phyloP scores from a whole-genome alignment of 2,113 vertebrate genomes.

The Percina caprodes region DNA sequence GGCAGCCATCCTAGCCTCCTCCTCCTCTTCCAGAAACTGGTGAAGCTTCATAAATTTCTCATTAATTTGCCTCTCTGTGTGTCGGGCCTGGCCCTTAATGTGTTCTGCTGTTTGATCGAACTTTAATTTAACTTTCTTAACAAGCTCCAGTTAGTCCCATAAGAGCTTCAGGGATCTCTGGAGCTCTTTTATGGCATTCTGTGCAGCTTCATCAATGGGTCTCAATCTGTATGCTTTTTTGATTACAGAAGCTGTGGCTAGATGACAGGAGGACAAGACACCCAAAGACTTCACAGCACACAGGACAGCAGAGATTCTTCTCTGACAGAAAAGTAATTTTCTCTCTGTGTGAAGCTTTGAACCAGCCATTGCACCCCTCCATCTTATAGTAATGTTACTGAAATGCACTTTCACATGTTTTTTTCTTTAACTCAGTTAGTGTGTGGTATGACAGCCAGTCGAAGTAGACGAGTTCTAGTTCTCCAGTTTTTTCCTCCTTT shows the following conservation, averaged over 20 bases:
- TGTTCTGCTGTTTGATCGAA: constrained; percentile 8
- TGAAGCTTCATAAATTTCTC: neutral
- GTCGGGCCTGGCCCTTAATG: neutral
- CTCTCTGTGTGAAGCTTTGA: constrained; percentile 19
- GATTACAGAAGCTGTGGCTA: neutral
- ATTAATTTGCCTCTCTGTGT: neutral
- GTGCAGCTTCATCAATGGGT: constrained; percentile 3
- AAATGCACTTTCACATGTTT: constrained; percentile 2
- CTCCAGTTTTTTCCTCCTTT: neutral
- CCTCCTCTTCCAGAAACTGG: too few species aligned
- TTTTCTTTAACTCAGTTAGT: neutral
- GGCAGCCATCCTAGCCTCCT: too few species aligned
- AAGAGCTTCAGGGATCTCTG: constrained; percentile 4
- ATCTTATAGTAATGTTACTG: neutral
- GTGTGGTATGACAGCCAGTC: neutral
- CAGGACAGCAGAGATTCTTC: neutral
- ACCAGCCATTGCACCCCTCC: neutral
- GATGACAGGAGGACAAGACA: constrained; percentile 11
- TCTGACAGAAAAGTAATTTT: constrained; percentile 10
- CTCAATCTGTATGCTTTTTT: constrained; percentile 16
- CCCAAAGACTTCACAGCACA: constrained; percentile 24
- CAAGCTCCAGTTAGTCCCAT: constrained; percentile 19
- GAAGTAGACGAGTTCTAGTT: neutral
- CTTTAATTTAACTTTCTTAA: constrained; percentile 4
- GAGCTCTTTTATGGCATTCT: constrained; percentile 13